A percentile compares a stretch with the other conserved stretches of the same genome.
Conservation (phyloP, 2,888 invertebrate species). For the Drosophila multiciliata region DNA sequence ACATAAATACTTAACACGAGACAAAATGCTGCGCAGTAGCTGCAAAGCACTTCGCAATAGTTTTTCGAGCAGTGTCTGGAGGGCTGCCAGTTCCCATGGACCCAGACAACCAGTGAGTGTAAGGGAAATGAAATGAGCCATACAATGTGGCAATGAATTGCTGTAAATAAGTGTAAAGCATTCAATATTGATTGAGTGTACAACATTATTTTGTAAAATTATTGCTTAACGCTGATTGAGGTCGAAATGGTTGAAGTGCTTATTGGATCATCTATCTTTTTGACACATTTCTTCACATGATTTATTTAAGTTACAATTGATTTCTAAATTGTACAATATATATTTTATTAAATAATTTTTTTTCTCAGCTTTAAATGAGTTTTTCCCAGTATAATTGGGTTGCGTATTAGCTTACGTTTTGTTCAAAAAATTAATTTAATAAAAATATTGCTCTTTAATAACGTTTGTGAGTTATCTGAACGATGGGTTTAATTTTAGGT, state of each 20-base stretch:
- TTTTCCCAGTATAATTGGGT: background rate
- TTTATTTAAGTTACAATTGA: background rate
- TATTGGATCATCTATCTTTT: background rate
- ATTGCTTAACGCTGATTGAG: background rate
- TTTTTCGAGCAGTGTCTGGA: constrained; percentile 60
- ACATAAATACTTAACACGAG: background rate
- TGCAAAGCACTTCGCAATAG: constrained; percentile 58
- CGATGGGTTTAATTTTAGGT: background rate
- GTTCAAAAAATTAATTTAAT: background rate
- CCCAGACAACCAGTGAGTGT: constrained; percentile 74
- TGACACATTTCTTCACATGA: background rate
- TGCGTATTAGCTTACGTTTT: background rate
- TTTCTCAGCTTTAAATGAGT: no score
- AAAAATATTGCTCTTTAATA: background rate
- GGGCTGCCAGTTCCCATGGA: constrained; percentile 66
- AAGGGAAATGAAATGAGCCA: background rate
- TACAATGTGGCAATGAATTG: background rate
- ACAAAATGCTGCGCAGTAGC: constrained; percentile 65
- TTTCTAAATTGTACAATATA: background rate
- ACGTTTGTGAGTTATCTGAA: background rate
- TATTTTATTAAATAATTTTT: background rate
- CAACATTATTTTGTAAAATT: background rate
- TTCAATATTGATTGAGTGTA: background rate
- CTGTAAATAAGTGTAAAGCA: background rate
- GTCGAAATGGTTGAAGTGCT: background rate